These are phyloP conservation scores for Cheilosia vulpina DNA, from an alignment of 2,888 invertebrate genomes.

Conservation along the genomic window DNA sequence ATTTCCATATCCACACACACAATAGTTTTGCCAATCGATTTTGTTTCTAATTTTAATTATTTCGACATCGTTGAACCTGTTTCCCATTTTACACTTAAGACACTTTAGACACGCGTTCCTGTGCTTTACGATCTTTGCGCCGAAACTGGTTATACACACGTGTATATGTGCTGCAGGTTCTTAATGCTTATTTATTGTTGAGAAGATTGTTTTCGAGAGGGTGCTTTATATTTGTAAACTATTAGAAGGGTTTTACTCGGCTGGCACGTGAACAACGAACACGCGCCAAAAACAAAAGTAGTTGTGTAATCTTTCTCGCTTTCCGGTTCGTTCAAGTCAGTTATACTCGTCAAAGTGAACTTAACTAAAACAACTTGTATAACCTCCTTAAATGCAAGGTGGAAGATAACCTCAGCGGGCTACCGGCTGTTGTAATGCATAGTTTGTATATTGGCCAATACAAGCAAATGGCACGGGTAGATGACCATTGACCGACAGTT, in stretches of 20 bases:
- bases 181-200: conserved; percentile 26
- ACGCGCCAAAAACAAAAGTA: conserved; percentile 18
- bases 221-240: no score
- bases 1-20: conserved; percentile 31
- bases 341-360: conserved; percentile 40
- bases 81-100: background rate
- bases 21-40: conserved; percentile 31
- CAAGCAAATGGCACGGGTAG: conserved; percentile 21
- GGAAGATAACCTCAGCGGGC: conserved; percentile 33
- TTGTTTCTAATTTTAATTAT: conserved; percentile 32
- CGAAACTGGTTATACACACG: conserved; percentile 10
- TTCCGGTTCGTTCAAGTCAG: background rate
- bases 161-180: background rate
- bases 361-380: conserved; percentile 64
- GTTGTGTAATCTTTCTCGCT: conserved; percentile 23
- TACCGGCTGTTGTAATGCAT: conserved; percentile 50
- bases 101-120: background rate
- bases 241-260: no score
- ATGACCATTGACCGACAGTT: conserved; percentile 61
- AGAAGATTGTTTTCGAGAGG: no score
- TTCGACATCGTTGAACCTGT: conserved; percentile 45
- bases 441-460: conserved; percentile 23
- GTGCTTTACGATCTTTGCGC: background rate
- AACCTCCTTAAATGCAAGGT: conserved; percentile 8
- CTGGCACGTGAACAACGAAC: background rate